phyloP scores from a whole-genome alignment of 2,797 vertebrate genomes.

The Pipistrellus pipistrellus region DNA sequence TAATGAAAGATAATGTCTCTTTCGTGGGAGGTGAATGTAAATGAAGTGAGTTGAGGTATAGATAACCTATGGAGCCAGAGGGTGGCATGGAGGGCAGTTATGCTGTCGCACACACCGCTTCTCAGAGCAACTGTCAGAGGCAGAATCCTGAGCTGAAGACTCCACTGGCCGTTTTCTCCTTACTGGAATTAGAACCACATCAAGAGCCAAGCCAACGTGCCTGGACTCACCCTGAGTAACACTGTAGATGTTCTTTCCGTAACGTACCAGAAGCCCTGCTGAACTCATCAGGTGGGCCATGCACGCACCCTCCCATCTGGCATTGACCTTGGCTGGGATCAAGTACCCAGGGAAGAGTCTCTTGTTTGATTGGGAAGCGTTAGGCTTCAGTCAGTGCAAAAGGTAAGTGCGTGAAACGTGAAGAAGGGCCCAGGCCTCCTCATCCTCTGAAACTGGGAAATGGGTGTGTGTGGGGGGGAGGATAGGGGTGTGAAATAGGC shows the following conservation, averaged over 20 bases:
- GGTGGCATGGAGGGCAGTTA: not conserved
- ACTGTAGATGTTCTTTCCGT: not conserved
- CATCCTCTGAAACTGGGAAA: not conserved
- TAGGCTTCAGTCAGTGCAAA: not conserved
- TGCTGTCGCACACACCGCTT: not conserved
- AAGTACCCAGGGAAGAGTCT: not conserved
- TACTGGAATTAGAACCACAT: slow-evolving; percentile 64
- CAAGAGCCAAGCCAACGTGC: not conserved
- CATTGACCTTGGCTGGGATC: not conserved
- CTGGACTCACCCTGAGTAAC: not conserved
- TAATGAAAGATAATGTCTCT: not conserved
- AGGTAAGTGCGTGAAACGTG: not conserved
- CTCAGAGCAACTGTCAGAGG: slow-evolving; percentile 33
- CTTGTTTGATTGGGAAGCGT: not conserved
- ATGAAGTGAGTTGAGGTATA: not conserved
- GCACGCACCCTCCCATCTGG: fast-evolving
- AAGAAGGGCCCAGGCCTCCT: not conserved
- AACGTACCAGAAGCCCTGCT: not conserved
- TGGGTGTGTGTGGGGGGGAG: no score
- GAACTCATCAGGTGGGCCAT: not conserved
- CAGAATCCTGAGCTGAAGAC: slow-evolving; percentile 50
- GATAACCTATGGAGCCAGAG: not conserved
- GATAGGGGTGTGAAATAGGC: not conserved
- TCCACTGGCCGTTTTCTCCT: slow-evolving; percentile 33
- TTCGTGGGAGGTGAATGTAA: not conserved